phyloP scores from a whole-genome alignment of 2,113 vertebrate genomes.

The Nyctereutes procyonoides region DNA sequence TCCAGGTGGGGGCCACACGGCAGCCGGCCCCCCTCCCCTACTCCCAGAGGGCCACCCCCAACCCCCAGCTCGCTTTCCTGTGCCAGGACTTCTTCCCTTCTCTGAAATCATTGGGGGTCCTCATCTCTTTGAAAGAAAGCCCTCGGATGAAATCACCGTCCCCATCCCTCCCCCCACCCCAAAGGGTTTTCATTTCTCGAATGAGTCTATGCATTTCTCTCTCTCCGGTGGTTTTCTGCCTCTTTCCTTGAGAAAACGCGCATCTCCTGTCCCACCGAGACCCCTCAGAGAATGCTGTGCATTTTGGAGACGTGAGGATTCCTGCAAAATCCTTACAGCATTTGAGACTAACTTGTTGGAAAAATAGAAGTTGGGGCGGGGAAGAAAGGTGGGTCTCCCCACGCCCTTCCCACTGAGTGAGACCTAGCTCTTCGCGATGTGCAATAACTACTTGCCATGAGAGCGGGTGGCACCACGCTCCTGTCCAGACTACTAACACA shows the following conservation, averaged over 20 bases:
- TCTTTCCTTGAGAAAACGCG: conserved; percentile 56
- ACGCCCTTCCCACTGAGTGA: conserved; percentile 78
- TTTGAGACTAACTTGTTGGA: conserved; percentile 74
- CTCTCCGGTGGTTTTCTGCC: conserved; percentile 72
- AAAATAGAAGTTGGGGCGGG: not conserved
- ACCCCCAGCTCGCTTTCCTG: not conserved
- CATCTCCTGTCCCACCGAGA: conserved; percentile 65
- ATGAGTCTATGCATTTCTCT: conserved; percentile 85
- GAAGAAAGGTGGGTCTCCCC: conserved; percentile 1
- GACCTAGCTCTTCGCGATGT: conserved; percentile 88
- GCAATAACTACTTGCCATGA: conserved; percentile 92
- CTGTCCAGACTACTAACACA: conserved; percentile 91
- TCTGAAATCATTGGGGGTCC: not conserved
- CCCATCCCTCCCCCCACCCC: not conserved
- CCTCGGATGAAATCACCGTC: not conserved
- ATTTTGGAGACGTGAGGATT: conserved; percentile 69
- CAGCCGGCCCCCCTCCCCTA: not conserved
- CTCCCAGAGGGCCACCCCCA: not conserved
- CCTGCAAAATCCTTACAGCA: conserved; percentile 79
- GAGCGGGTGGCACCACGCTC: conserved; percentile 86
- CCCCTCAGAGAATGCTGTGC: conserved; percentile 78
- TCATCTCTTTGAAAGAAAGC: conserved; percentile 45
- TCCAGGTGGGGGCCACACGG: not conserved
- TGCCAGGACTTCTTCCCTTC: not conserved
- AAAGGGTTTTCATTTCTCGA: conserved; percentile 62